Percentiles rank a stretch among this genome's conserved stretches.
Conservation (phyloP, 2,113 vertebrate species). For the Otolemur garnettii region DNA sequence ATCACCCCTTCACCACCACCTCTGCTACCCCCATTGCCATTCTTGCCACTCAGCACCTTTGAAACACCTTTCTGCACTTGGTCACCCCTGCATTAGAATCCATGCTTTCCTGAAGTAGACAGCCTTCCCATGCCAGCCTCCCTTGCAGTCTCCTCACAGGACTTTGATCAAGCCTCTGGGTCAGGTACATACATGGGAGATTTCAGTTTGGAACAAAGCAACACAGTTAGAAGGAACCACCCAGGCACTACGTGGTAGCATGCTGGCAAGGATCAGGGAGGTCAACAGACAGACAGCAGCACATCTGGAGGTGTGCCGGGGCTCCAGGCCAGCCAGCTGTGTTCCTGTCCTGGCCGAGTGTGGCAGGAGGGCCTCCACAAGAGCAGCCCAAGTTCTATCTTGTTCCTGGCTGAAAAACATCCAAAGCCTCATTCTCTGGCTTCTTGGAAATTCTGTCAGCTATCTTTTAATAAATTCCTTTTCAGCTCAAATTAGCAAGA, state of each 20-base stretch:
- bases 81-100: background rate
- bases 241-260: background rate
- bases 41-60: background rate
- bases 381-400: background rate
- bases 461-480: conserved; percentile 38
- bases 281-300: background rate
- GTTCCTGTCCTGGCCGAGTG: too few species aligned
- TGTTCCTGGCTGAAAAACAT: background rate
- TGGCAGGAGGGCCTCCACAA: background rate
- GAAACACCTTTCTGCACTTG: background rate
- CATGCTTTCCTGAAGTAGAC: background rate
- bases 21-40: background rate
- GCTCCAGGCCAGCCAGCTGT: background rate
- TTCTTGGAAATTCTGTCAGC: conserved; percentile 48
- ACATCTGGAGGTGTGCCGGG: accelerated
- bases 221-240: background rate
- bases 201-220: background rate
- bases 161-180: background rate
- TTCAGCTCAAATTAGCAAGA: conserved; percentile 31
- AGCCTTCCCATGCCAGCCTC: background rate
- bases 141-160: background rate
- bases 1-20: too few species aligned
- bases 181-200: background rate
- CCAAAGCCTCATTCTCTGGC: background rate
- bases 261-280: background rate